These are phyloP conservation scores for Rhadinocentrus ornatus DNA, from an alignment of 2,797 vertebrate species.

Conservation along the genomic window DNA sequence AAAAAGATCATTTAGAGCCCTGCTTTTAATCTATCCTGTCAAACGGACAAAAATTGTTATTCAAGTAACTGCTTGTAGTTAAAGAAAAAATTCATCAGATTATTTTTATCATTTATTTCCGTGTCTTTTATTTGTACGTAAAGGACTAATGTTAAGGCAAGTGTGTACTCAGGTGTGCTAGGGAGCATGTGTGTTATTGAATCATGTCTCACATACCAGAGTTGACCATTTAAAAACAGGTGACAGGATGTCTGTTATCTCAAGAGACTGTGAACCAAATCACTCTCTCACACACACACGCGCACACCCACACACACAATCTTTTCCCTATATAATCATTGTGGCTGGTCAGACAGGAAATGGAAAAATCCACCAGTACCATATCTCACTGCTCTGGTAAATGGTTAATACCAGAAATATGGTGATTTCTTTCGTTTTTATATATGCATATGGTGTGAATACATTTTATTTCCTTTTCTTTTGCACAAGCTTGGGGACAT, in stretches of 20 bases:
- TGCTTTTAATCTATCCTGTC: no score
- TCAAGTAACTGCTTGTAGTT: background rate
- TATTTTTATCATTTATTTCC: background rate
- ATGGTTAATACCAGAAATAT: slow-evolving; percentile 48
- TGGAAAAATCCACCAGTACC: slow-evolving; percentile 57
- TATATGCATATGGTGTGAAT: background rate
- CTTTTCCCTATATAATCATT: slow-evolving; percentile 62
- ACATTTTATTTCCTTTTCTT: slow-evolving; percentile 10
- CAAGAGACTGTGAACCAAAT: slow-evolving; percentile 56
- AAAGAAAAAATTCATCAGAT: background rate
- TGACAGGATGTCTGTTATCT: slow-evolving; percentile 72
- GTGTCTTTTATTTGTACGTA: background rate
- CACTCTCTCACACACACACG: background rate
- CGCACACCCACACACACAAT: slow-evolving; percentile 19
- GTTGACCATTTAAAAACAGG: slow-evolving; percentile 58
- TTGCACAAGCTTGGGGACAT: slow-evolving; percentile 46
- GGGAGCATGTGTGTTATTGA: background rate
- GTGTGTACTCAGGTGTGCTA: background rate
- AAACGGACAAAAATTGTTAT: no score
- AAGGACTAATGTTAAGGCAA: background rate
- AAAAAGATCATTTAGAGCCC: no score
- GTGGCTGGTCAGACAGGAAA: slow-evolving; percentile 59
- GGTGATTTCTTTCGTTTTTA: slow-evolving; percentile 23
- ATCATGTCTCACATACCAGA: slow-evolving; percentile 42
- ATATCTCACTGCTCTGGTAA: slow-evolving; percentile 50